A percentile compares a stretch with the other conserved stretches of the same genome.
These are phyloP conservation scores for Ibidorhyncha struthersii DNA, from an alignment of 2,113 vertebrate genomes.

Conservation along the genomic window DNA sequence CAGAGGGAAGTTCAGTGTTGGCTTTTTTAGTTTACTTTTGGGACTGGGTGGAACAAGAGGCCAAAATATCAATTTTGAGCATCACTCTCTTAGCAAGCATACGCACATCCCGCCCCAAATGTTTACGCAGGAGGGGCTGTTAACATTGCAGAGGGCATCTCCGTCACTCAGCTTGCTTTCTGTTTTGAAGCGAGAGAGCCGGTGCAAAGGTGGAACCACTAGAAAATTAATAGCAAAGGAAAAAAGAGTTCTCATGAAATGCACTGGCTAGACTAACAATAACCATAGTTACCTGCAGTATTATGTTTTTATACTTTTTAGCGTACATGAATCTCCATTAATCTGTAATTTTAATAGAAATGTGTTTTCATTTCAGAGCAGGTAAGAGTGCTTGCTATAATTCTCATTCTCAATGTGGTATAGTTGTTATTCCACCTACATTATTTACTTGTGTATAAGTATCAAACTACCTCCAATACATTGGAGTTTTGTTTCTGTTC, in stretches of 20 bases:
- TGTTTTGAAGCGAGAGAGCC: neutral
- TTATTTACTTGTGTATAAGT: neutral
- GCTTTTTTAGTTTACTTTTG: neutral
- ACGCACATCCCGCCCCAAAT: rapidly evolving
- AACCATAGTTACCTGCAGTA: neutral
- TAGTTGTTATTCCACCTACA: conserved; percentile 28
- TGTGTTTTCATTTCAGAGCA: conserved; percentile 24
- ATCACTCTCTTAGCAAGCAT: neutral
- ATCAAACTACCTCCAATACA: neutral
- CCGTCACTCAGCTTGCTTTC: neutral
- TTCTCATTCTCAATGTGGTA: neutral
- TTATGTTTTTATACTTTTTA: neutral
- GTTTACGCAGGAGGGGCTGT: neutral
- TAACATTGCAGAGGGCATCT: neutral
- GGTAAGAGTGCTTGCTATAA: neutral
- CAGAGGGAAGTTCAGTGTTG: neutral
- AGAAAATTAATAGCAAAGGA: neutral
- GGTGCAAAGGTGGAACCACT: neutral
- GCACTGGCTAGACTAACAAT: neutral
- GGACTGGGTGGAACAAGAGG: neutral
- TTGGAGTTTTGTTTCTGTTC: conserved; percentile 47
- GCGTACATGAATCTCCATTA: neutral
- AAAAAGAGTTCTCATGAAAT: neutral
- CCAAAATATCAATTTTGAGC: neutral
- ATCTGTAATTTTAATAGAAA: conserved; percentile 21